Evolutionary conservation across 2,797 vertebrate species (phyloP), one percentile per base, ranked within the genome.

Genomic region (Ceryle rudis): DNA sequence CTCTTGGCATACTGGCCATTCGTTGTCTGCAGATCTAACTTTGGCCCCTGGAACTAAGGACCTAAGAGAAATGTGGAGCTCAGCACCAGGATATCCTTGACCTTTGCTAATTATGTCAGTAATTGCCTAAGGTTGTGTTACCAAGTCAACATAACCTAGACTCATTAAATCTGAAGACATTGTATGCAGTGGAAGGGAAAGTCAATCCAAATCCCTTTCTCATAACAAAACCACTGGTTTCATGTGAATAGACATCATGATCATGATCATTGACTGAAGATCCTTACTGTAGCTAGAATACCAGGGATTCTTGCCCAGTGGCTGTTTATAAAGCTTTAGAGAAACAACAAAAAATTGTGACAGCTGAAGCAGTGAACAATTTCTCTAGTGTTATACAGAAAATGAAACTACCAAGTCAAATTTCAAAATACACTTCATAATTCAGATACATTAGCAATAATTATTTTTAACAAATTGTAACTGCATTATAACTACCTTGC

Each of bases 381-480:
- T 88, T 86, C 26, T 91, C 54, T 28, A 29, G 33, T 19, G 16
- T 57, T 90, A 69, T 11, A 49, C 20, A 80, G 91, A 92, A 90
- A 90, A 94, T 65, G 25, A 83, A 94, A 74, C 46, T 57, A 37
- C 33, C 21, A 62, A 70, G 60, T 57, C 54, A 85, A 95, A 78
- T n/a, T 71, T 79, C 67, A 67, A 81, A 90, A 44, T 71, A 64
- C 11, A 52, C 22, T n/a, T 80, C 5, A 28, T 52, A 89, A 86
- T 88, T 85, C n/a, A 57, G 58, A 47, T 46, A 65, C 10, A 80
- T 51, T 82, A 93, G 37, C 51, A 86, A 81, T 73, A 90, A 62
- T 37, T 77, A 61, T 85, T 85, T 93, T 91, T n/a, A 91, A 79
- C 57, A 91, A 83, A 78, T 74, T 85, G 15, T 52, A 93, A 73